Conservation (phyloP, 2,797 vertebrate species). For the Thamnophis elegans region DNA sequence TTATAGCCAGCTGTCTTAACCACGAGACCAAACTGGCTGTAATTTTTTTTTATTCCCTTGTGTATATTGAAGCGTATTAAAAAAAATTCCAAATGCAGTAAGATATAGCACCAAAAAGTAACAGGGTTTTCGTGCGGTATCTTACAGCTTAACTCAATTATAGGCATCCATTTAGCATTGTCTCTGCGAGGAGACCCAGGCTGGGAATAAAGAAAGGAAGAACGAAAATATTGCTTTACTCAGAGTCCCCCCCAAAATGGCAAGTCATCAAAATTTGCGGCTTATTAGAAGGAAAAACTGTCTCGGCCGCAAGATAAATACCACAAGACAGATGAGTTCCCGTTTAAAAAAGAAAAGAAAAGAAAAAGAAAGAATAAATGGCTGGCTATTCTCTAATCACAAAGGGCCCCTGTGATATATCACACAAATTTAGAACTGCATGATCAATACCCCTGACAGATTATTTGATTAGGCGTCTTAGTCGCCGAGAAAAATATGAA, state of each 20-base stretch:
- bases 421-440: conserved; percentile 68
- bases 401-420: conserved; percentile 66
- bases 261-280: conserved; percentile 67
- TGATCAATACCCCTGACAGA: conserved; percentile 79
- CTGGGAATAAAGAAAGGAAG: conserved; percentile 20
- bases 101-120: conserved; percentile 2
- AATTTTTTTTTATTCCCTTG: background rate
- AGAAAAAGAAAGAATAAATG: conserved; percentile 51
- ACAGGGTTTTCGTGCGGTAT: conserved; percentile 21
- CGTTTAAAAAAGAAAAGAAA: conserved; percentile 48
- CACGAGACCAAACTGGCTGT: background rate
- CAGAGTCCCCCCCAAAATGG: conserved; percentile 57
- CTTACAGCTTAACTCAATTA: conserved; percentile 51
- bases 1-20: background rate
- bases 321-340: conserved; percentile 63
- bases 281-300: conserved; percentile 60
- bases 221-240: conserved; percentile 61
- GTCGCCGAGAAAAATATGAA: conserved; percentile 82
- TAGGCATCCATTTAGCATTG: conserved; percentile 48
- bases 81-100: conserved; percentile 48
- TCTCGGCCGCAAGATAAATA: conserved; percentile 52
- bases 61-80: conserved; percentile 24
- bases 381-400: conserved; percentile 64
- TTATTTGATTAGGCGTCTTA: conserved; percentile 82
- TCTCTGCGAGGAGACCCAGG: conserved; percentile 27